Evolutionary conservation across 2,113 vertebrate species (phyloP).

Genomic region (Urocynchramus pylzowi): DNA sequence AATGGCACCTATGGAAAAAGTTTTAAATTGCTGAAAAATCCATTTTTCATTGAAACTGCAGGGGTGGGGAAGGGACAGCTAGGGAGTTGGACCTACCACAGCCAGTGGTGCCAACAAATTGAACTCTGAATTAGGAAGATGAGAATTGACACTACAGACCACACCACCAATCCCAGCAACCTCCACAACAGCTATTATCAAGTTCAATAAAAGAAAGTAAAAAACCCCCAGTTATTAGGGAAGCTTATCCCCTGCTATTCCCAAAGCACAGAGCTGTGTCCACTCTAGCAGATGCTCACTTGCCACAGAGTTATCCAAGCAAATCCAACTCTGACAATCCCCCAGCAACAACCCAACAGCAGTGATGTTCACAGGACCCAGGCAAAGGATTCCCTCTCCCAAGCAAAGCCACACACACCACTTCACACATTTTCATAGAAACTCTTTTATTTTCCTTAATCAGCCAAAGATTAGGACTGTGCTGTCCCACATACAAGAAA

Average conservation of each 20-base stretch:
- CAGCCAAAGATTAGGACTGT: not conserved
- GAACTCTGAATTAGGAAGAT: fast-evolving
- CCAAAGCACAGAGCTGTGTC: not conserved
- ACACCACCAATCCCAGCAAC: not conserved
- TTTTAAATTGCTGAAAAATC: not conserved
- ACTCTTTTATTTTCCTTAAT: not conserved
- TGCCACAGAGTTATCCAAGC: not conserved
- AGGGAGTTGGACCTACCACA: too few relatives aligned
- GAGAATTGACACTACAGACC: not conserved
- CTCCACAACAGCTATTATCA: not conserved
- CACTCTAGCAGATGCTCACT: not conserved
- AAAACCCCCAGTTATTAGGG: not conserved
- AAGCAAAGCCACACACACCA: not conserved
- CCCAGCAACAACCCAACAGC: not conserved
- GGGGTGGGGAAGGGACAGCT: not conserved
- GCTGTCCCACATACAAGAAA: not conserved
- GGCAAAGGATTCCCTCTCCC: not conserved
- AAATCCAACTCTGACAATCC: not conserved
- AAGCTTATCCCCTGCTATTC: not conserved
- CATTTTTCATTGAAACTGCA: not conserved
- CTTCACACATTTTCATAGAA: not conserved
- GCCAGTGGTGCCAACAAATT: not conserved
- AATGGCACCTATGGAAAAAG: not conserved
- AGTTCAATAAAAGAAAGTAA: not conserved
- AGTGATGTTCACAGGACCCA: not conserved